Evolutionary conservation across 2,797 vertebrate genomes (phyloP), one percentile per base, ranked within the genome.

Genomic region (Sciurus carolinensis): DNA sequence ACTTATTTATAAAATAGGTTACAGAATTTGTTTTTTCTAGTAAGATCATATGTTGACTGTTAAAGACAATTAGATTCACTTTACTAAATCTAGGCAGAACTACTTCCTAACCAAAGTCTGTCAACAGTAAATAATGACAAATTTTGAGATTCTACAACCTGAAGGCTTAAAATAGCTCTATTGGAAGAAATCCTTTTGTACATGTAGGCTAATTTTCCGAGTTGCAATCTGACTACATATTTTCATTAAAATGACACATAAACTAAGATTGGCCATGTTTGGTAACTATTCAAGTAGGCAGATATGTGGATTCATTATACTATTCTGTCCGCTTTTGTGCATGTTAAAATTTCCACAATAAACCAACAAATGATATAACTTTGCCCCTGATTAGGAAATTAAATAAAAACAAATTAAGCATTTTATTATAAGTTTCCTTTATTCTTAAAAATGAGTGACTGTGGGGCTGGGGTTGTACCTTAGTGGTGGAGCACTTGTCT

Each of bases 81-180:
- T 92, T 72, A 95, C 28, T 72, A 84, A 94, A 81, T 71, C 33
- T 47, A 96, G 52, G 62, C 3, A 91, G 30, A 95, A 82, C 24
- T 87, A 94, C 8, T 77, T 95, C 44, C 73, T 95, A 77, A 90
- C 44, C 36, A 84, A 87, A 66, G 42, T 67, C 54, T 95, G 33
- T 36, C 52, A 80, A 36, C 6, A 14, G 14, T 59, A 94, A 92
- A 54, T 82, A 92, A 83, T 66, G 28, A 76, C 7, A 81, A 82
- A 96, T 77, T 72, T 3, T 86, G 20, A 90, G 8, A 91, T n/a
- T 95, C 62, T 72, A 84, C 0, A 88, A 47, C 83, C 7, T 94
- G 71, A 36, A 90, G 22, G 6, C 84, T 96, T 88, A 92, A 76
- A 95, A 75, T 47, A 79, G 24, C 24, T 83, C 33, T 66, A 64